Base-by-base conservation (phyloP, 2,797 vertebrate genomes). In the Avahi laniger region DNA sequence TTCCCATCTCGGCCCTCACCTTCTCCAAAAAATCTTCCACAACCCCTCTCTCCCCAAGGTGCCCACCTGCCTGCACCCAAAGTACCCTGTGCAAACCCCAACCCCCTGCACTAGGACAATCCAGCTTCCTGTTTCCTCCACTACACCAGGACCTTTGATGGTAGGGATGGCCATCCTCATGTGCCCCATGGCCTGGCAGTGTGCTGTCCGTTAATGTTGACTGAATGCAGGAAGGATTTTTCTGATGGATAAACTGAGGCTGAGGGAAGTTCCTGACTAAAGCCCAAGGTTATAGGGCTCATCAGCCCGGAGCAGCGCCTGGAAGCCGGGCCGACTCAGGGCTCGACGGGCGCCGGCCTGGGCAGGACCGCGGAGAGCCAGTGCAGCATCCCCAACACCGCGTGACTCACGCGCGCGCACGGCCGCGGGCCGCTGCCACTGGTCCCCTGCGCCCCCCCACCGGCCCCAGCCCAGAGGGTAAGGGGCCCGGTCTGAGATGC, bases 321-420 rank as follows among this genome's bases (percentile, higher is more conserved):
- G 84, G 80, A 93, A 79, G 24, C 48, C 0, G n/a, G 84, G 11
- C 70, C 84, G 85, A 91, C 83, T 82, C 94, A 22, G 89, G 94
- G 90, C 65, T 85, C 52, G 7, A 11, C 63, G 6, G 73, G 70
- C 82, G 13, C 75, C 38, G 73, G 28, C 84, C 83, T 7, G 35
- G 89, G 81, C 82, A 85, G 91, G 73, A 48, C 22, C 35, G 54
- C 81, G 54, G 46, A 4, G 72, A 82, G 54, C 67, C 72, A 26
- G 76, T 38, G 86, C 89, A 35, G 11, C 54, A 59, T 48, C 78
- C 91, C 73, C 18, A 5, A 65, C 89, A 6, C 82, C 73, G 93
- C 91, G 86, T 96, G 96, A 96, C 89, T 92, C 96, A 30, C 84
- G 94, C 90, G 82, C 81, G 88, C 80, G 48, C 87, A 41, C 83